phyloP scores from a whole-genome alignment of 35 echinoderm and acorn worm species.

The Apostichopus japonicus region DNA sequence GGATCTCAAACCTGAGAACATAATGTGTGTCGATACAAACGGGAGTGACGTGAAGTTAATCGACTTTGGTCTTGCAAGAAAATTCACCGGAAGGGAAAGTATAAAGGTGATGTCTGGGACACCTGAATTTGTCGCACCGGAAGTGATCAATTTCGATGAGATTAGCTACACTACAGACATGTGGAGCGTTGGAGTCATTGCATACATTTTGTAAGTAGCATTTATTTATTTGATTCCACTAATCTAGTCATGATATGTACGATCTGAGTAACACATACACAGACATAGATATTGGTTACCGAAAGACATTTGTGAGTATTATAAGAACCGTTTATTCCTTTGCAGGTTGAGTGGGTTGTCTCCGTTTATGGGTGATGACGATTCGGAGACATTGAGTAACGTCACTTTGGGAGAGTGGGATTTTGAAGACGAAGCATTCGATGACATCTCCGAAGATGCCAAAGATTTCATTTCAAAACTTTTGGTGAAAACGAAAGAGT shows the following conservation, averaged over 20 bases:
- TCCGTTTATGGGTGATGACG: constrained; percentile 99
- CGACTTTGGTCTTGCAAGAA: constrained; percentile 93
- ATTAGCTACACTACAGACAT: constrained; percentile 90
- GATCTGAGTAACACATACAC: no score
- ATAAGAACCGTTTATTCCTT: not conserved
- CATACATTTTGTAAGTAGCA: constrained; percentile 92
- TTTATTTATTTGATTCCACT: not conserved
- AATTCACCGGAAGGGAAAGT: constrained; percentile 68
- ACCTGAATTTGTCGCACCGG: constrained; percentile 96
- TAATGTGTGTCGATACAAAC: constrained; percentile 82
- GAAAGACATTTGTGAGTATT: no score
- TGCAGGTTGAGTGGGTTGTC: constrained; percentile 92
- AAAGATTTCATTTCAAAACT: constrained; percentile 93
- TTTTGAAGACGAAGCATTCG: constrained; percentile 97
- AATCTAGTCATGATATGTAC: no score
- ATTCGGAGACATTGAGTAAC: constrained; percentile 94
- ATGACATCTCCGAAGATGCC: constrained; percentile 90
- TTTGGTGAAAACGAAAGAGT: constrained; percentile 88
- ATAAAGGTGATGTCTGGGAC: constrained; percentile 96
- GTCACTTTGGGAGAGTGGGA: constrained; percentile 95
- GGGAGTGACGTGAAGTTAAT: constrained; percentile 94
- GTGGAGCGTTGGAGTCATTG: constrained; percentile 99
- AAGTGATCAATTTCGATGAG: constrained; percentile 96
- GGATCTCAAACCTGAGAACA: constrained; percentile 98
- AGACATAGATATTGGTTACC: no score